Evolutionary conservation across 1,140 invertebrate genomes (phyloP).

Genomic region (Papilio polyxenes): DNA sequence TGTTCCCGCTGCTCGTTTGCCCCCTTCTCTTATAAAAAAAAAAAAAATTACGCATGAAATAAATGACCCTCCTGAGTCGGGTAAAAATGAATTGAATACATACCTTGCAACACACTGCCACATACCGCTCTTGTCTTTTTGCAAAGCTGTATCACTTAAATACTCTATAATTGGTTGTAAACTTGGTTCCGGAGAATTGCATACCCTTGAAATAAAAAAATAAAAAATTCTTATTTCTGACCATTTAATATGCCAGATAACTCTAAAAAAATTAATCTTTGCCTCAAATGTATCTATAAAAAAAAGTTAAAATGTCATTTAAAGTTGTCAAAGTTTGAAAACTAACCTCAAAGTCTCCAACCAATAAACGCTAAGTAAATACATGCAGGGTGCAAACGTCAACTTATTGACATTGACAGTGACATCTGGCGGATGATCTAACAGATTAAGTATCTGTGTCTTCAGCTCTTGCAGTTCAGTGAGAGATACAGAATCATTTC

Average conservation of each 20-base stretch:
- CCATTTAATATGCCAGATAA: too few relatives aligned
- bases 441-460: constrained; percentile 90
- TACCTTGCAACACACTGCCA: constrained; percentile 95
- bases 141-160: constrained; percentile 95
- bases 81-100: too few relatives aligned
- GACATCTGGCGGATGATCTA: constrained; percentile 93
- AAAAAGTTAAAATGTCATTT: too few relatives aligned
- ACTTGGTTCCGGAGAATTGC: constrained; percentile 91
- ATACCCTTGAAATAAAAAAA: constrained; percentile 84
- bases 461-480: constrained; percentile 95
- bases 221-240: background rate
- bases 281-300: too few relatives aligned
- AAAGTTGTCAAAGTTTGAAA: background rate
- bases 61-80: too few relatives aligned
- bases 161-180: constrained; percentile 97
- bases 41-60: too few relatives aligned
- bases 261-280: too few relatives aligned
- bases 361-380: constrained; percentile 97
- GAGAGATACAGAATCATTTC: constrained; percentile 94
- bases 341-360: constrained; percentile 92
- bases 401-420: constrained; percentile 93
- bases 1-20: too few relatives aligned
- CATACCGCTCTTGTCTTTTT: constrained; percentile 98
- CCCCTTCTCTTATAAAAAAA: too few relatives aligned
- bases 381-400: constrained; percentile 97